Evolutionary conservation across 2,113 vertebrate species (phyloP).

Genomic region (Proteles cristata): DNA sequence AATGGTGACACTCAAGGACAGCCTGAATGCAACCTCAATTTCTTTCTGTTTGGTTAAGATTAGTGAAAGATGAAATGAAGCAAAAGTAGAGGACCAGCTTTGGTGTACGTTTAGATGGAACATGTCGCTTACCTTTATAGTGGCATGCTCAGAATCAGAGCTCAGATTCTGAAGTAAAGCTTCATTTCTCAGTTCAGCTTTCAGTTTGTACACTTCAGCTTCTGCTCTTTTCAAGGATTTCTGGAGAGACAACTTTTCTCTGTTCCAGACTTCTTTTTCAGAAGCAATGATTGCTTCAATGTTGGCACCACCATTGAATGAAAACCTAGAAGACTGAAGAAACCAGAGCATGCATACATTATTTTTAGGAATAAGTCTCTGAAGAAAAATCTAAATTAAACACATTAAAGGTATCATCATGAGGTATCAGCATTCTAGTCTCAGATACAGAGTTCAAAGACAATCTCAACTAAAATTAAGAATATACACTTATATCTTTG

Average conservation of each 20-base stretch:
- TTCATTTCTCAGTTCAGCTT: conserved; percentile 91
- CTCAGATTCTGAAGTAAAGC: conserved; percentile 88
- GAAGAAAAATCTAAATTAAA: conserved; percentile 27
- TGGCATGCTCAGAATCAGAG: conserved; percentile 88
- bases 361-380: conserved; percentile 19
- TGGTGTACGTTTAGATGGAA: neutral
- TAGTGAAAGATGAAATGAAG: neutral
- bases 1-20: neutral
- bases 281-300: conserved; percentile 86
- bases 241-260: conserved; percentile 91
- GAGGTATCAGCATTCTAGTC: neutral
- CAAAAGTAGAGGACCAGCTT: accelerated
- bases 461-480: conserved; percentile 3
- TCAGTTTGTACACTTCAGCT: conserved; percentile 91
- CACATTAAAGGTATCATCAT: neutral
- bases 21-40: neutral
- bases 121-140: conserved; percentile 89
- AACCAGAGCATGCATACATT: conserved; percentile 45
- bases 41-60: neutral
- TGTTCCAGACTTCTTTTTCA: conserved; percentile 92
- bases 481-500: neutral
- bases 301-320: conserved; percentile 77
- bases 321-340: conserved; percentile 85
- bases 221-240: conserved; percentile 91
- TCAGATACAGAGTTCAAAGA: neutral